These are phyloP conservation scores for Myxocyprinus asiaticus DNA, from an alignment of 2,113 vertebrate genomes.

Conservation along the genomic window DNA sequence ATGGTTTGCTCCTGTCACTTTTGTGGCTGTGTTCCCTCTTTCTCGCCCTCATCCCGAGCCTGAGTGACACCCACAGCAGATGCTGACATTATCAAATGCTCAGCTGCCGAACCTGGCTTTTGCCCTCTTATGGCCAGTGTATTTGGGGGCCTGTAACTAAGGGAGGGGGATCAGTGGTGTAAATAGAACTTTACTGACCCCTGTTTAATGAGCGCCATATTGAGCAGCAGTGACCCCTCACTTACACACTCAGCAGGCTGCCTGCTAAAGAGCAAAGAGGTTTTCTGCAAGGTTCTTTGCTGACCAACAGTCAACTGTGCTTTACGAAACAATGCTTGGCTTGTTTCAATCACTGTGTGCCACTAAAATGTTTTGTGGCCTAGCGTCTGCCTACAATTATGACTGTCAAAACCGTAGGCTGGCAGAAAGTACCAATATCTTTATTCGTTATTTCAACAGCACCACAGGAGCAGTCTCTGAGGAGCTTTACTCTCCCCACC, in stretches of 20 bases:
- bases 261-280: slow-evolving; percentile 12
- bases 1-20: slow-evolving; percentile 16
- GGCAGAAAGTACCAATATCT: slow-evolving; percentile 14
- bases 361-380: not conserved
- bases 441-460: slow-evolving; percentile 61
- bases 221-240: slow-evolving; percentile 35
- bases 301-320: not conserved
- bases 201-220: slow-evolving; percentile 39
- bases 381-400: not conserved
- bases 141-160: slow-evolving; percentile 77
- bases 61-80: slow-evolving; percentile 96
- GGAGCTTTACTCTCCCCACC: not conserved
- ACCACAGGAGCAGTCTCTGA: slow-evolving; percentile 52
- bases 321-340: slow-evolving; percentile 5
- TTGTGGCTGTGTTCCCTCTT: slow-evolving; percentile 24
- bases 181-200: slow-evolving; percentile 74
- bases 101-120: slow-evolving; percentile 79
- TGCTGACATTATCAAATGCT: slow-evolving; percentile 99
- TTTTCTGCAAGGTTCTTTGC: not conserved
- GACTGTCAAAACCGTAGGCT: not conserved
- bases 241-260: not conserved
- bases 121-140: slow-evolving; percentile 96
- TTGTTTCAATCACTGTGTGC: not conserved
- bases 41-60: slow-evolving; percentile 63
- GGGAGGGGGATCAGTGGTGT: slow-evolving; percentile 59